Conservation (phyloP, 2,797 vertebrate genomes). For the Serranus cabrilla region DNA sequence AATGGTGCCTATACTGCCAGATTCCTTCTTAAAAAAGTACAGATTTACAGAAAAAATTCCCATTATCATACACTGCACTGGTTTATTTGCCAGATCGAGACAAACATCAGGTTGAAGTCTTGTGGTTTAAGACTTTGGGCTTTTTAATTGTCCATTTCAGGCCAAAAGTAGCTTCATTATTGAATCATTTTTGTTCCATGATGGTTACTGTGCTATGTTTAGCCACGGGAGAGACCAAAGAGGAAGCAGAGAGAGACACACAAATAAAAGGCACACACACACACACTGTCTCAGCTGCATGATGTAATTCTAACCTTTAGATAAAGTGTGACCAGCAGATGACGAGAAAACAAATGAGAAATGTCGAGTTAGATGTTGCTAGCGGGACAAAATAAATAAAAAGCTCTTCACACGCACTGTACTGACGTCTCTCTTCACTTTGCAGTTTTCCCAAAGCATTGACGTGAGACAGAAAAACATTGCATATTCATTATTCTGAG, state of each 20-base stretch:
- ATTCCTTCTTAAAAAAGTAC: not conserved
- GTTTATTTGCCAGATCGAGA: not conserved
- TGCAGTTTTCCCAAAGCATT: slow-evolving; percentile 22
- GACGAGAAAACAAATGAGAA: slow-evolving; percentile 2
- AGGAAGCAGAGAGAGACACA: slow-evolving; percentile 31
- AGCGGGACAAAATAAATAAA: not conserved
- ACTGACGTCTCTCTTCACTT: not conserved
- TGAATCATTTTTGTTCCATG: slow-evolving; percentile 31
- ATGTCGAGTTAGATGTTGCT: not conserved
- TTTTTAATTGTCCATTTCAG: slow-evolving; percentile 27
- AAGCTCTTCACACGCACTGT: not conserved
- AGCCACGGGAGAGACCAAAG: slow-evolving; percentile 10
- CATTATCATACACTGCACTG: not conserved
- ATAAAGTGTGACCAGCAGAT: slow-evolving; percentile 8
- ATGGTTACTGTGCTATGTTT: slow-evolving; percentile 38
- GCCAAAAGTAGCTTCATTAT: slow-evolving; percentile 18
- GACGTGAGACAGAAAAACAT: not conserved
- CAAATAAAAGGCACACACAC: not conserved
- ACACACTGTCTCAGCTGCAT: not conserved
- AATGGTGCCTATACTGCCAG: not conserved
- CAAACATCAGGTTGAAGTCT: not conserved
- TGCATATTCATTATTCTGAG: slow-evolving; percentile 15
- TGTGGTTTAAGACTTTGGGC: not conserved
- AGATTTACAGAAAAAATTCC: not conserved
- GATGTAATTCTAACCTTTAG: slow-evolving; percentile 36